Conservation (phyloP, 2,888 invertebrate species). For the Cyaniris semiargus region DNA sequence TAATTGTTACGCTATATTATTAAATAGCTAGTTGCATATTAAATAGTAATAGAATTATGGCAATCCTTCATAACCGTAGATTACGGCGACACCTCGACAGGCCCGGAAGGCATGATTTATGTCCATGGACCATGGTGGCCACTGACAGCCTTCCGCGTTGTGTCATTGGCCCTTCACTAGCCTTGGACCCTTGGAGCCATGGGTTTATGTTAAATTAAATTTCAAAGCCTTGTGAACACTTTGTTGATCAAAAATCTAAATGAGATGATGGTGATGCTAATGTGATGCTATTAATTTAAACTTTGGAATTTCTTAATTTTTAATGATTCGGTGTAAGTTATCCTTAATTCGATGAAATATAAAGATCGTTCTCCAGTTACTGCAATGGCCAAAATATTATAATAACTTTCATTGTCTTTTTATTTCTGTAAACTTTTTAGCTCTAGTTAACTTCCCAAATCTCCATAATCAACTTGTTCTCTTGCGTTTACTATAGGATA, state of each 20-base stretch:
- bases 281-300: too few relatives aligned
- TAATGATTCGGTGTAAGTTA: too few relatives aligned
- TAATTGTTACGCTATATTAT: neutral
- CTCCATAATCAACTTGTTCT: neutral
- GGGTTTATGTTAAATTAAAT: neutral
- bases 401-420: neutral
- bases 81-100: constrained; percentile 16
- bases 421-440: neutral
- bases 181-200: neutral
- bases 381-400: neutral
- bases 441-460: neutral
- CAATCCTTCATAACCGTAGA: neutral
- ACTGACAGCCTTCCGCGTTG: constrained; percentile 22
- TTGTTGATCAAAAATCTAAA: too few relatives aligned
- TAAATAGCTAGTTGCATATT: neutral
- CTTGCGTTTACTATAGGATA: neutral
- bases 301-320: neutral
- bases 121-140: constrained; percentile 11
- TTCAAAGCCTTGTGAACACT: neutral
- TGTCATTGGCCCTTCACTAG: constrained; percentile 20
- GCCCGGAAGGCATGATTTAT: constrained; percentile 27
- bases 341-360: neutral
- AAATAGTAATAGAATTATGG: constrained; percentile 18
- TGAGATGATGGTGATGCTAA: too few relatives aligned
- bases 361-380: neutral